Base-by-base conservation (phyloP, 1,140 invertebrate genomes). In the Platorchestia sp. region DNA sequence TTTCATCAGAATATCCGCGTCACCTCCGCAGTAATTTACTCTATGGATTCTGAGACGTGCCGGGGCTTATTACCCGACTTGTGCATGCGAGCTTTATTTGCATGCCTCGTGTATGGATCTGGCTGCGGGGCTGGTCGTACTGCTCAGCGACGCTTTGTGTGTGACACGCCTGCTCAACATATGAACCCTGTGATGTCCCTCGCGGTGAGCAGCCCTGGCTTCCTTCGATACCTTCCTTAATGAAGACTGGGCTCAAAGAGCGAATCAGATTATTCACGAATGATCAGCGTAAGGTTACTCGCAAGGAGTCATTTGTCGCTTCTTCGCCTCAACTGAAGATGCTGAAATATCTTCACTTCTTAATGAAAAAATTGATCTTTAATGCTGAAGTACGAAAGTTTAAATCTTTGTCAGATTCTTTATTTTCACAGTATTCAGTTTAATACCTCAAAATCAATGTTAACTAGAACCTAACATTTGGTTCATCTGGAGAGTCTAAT, bases 31-130 rank as follows among this genome's bases (percentile, higher is more conserved):
- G 87, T 89, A 89, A 89, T 89, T 89, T 44, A 89, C n/a, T 44
- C 41, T 42, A 89, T 89, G 87, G 87, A 89, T 89, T 89, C 87
- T 89, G 41, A 89, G 87, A 44, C 87, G 87, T 42, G 87, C 87
- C 36, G 87, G n/a, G 87, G 5, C 87, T 89, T 44, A 89, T 89
- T 89, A 89, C 87, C 87, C 87, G 87, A 89, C 43, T 44, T 89
- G 87, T 89, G 27, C 59, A 75, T 75, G 87, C 43, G 87, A 89
- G 87, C 87, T 89, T 89, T 44, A 89, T 89, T 41, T 41, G 43
- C 87, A 89, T 42, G 87, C 87, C 5, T 89, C 14, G n/a, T 41
- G 87, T 42, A 89, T 89, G 87, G 87, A 89, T 89, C 87, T 89
- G n/a, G 36, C 41, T 5, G 59, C 19, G 47, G 19, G 6, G 47